These are phyloP conservation scores for Oostethus manadensis DNA, from an alignment of 2,113 vertebrate genomes.

Conservation along the genomic window DNA sequence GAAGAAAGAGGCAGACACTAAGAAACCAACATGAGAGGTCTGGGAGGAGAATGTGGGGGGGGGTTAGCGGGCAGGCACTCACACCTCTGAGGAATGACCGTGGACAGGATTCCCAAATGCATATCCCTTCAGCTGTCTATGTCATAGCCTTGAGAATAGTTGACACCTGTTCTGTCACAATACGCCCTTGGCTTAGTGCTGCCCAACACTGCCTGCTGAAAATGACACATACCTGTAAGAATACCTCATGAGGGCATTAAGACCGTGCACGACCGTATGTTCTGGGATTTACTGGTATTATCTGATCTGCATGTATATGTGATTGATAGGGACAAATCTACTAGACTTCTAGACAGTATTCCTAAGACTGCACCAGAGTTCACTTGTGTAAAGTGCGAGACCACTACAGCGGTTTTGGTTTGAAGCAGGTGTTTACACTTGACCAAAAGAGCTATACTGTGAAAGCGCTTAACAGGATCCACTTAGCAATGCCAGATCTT, in stretches of 20 bases:
- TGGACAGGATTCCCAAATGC: conserved; percentile 43
- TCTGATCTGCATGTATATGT: conserved; percentile 8
- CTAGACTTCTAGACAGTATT: conserved; percentile 15
- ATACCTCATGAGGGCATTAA: conserved; percentile 24
- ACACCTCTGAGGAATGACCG: conserved; percentile 60
- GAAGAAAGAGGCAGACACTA: conserved; percentile 22
- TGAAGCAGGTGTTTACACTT: no score
- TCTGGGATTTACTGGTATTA: conserved; percentile 8
- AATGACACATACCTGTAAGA: conserved; percentile 50
- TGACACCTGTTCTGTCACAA: conserved; percentile 55
- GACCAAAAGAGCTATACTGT: no score
- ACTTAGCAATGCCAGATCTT: conserved; percentile 10
- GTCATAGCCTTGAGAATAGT: conserved; percentile 56
- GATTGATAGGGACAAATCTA: conserved; percentile 27
- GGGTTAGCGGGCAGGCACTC: background rate
- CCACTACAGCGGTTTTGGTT: no score
- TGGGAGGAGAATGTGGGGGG: background rate
- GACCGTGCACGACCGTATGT: background rate
- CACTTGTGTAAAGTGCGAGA: no score
- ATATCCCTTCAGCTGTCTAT: conserved; percentile 60
- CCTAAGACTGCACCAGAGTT: conserved; percentile 2
- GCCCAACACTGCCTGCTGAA: conserved; percentile 48
- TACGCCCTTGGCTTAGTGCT: conserved; percentile 40
- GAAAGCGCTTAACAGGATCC: conserved; percentile 9
- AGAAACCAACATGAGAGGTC: conserved; percentile 19